Base-by-base conservation (phyloP, 1,140 invertebrate genomes). In the Zelostemma sp. region DNA sequence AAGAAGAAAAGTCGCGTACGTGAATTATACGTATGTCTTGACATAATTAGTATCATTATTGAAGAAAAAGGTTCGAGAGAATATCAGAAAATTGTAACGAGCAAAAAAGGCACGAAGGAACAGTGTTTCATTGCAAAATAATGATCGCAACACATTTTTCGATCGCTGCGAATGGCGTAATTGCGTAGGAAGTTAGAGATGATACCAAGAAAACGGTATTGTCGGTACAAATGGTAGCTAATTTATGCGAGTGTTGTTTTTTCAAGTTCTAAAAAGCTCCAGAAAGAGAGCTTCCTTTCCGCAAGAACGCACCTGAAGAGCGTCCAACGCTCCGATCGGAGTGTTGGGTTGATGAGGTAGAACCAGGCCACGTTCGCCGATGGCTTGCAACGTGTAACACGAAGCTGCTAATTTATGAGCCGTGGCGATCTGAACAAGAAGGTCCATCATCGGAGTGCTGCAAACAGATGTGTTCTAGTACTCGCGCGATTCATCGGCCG, bases 381-480 rank as follows among this genome's bases (percentile, higher is more conserved):
- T 83, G 1, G 90, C 88, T 77, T 91, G 89, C n/a, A 93, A 84
- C n/a, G 90, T 88, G 80, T 93, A 90, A 71, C 87, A 90, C 35
- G 90, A 90, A 6, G 93, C 91, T 67, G 89, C 88, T 50, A 94
- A 86, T 81, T 92, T 91, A 81, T 92, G 89, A 21, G 89, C 87
- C 31, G 90, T 93, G 38, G 92, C 89, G 48, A 93, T 88, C 76
- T 93, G 92, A 50, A 95, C 90, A 60, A 94, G 86, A 18, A 95
- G 87, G 80, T 94, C 93, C 90, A 93, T 92, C 91, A 95, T 93
- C 21, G 92, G 92, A 6, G 91, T 93, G 76, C 93, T 93, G 85
- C 57, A 87, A 86, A 72, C 79, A 84, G 63, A 76, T 67, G 71
- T 51, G 58, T 67, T 70, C 54, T 57, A 40, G 47, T 65, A 19